phyloP scores from a whole-genome alignment of 2,888 invertebrate species.

The Hypomecis punctinalis region DNA sequence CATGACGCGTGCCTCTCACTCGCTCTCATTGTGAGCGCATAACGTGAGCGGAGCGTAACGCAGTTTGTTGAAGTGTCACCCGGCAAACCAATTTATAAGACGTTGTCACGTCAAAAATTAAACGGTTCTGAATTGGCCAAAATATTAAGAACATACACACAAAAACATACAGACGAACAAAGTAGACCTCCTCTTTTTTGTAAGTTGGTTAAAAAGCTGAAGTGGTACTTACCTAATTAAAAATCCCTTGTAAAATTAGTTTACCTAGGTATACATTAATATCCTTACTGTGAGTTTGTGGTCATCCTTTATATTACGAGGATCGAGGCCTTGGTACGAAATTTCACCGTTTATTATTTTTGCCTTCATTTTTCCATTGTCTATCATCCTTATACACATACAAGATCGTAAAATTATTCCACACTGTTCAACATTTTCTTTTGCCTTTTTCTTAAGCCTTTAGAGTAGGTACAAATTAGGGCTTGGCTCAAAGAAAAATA shows the following conservation, averaged over 20 bases:
- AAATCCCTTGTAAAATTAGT: neutral
- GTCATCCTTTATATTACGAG: conserved; percentile 19
- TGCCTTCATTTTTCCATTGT: conserved; percentile 22
- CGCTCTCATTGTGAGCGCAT: no score
- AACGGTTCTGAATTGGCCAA: no score
- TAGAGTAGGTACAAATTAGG: neutral
- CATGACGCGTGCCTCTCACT: no score
- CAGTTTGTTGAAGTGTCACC: no score
- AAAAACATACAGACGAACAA: no score
- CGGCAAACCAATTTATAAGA: no score
- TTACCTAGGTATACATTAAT: neutral
- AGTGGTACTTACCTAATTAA: no score
- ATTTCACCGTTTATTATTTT: conserved; percentile 31
- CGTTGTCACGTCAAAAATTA: no score
- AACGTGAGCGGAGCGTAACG: no score
- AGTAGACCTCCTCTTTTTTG: no score
- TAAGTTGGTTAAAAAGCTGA: no score
- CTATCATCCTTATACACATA: conserved; percentile 22
- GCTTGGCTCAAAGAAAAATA: neutral
- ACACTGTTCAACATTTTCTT: conserved; percentile 7
- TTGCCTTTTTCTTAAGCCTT: neutral
- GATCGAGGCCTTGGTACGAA: conserved; percentile 28
- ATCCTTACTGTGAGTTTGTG: conserved; percentile 8
- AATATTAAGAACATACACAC: no score
- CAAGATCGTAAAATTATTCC: conserved; percentile 21